Evolutionary conservation across 2,888 invertebrate species (phyloP).

Genomic region (Clanis bilineata): DNA sequence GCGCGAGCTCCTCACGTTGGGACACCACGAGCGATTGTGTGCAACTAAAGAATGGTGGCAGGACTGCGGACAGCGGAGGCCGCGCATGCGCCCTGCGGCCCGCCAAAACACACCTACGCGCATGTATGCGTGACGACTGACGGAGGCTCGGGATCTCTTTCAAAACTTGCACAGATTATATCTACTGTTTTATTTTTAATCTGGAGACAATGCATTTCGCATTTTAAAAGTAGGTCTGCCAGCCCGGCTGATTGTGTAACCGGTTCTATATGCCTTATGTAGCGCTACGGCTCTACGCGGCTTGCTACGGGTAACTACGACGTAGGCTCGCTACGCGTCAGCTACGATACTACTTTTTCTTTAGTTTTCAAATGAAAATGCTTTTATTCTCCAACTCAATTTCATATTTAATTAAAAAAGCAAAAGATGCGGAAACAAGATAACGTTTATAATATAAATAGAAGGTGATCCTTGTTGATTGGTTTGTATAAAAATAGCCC

Average conservation of each 20-base stretch:
- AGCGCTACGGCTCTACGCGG: constrained; percentile 25
- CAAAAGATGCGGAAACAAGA: background rate
- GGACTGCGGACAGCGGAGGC: constrained; percentile 72
- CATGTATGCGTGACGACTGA: constrained; percentile 66
- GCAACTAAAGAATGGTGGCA: constrained; percentile 80
- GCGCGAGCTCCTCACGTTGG: constrained; percentile 45
- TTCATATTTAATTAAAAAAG: background rate
- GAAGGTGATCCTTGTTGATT: background rate
- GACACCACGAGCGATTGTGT: constrained; percentile 50
- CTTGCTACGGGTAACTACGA: constrained; percentile 46
- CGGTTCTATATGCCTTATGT: constrained; percentile 4
- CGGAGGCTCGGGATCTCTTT: constrained; percentile 45
- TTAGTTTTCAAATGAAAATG: background rate
- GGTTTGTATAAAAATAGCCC: background rate
- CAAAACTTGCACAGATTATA: constrained; percentile 63
- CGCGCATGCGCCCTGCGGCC: constrained; percentile 70
- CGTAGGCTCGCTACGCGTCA: constrained; percentile 36
- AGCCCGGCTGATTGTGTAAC: constrained; percentile 18
- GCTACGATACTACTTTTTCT: background rate
- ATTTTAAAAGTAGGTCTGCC: constrained; percentile 23
- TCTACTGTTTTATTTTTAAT: constrained; percentile 22
- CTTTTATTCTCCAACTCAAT: background rate
- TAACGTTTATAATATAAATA: background rate
- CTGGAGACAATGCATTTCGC: constrained; percentile 21
- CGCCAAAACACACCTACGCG: constrained; percentile 81